Evolutionary conservation across 2,888 invertebrate genomes (phyloP).

Genomic region (Amiota minor): DNA sequence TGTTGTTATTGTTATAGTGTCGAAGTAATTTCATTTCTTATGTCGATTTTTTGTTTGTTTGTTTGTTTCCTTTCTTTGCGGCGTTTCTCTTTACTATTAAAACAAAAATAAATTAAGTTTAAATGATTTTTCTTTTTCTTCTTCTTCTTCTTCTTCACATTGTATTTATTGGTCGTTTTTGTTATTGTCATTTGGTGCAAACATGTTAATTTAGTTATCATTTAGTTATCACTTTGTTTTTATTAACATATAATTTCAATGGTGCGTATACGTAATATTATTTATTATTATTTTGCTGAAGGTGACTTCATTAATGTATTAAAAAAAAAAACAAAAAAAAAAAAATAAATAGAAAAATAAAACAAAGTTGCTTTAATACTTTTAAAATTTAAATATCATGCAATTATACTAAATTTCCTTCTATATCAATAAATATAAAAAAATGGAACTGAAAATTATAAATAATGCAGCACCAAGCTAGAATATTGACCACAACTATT

Average conservation of each 20-base stretch:
- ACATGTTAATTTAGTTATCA: constrained; percentile 32
- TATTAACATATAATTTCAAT: constrained; percentile 23
- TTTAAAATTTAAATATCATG: no score
- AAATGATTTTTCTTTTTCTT: constrained; percentile 46
- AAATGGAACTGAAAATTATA: no score
- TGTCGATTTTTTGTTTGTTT: constrained; percentile 24
- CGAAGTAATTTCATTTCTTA: constrained; percentile 22
- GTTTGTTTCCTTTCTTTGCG: constrained; percentile 9
- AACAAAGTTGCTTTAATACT: no score
- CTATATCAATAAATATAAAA: no score
- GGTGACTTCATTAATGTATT: constrained; percentile 17
- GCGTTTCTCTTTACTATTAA: constrained; percentile 37
- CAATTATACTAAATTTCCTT: no score
- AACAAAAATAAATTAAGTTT: constrained; percentile 50
- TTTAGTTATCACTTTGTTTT: not conserved
- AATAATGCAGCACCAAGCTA: no score
- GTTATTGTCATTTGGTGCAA: constrained; percentile 50
- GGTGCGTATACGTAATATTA: constrained; percentile 43
- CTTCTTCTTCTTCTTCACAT: not conserved
- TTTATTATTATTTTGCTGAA: constrained; percentile 7
- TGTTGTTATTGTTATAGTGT: not conserved
- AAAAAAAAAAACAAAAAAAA: not conserved
- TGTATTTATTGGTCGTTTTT: constrained; percentile 1
- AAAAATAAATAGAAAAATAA: no score
- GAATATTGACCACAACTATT: no score